Conservation (phyloP, 1,140 invertebrate genomes). For the Drosophila lowei region DNA sequence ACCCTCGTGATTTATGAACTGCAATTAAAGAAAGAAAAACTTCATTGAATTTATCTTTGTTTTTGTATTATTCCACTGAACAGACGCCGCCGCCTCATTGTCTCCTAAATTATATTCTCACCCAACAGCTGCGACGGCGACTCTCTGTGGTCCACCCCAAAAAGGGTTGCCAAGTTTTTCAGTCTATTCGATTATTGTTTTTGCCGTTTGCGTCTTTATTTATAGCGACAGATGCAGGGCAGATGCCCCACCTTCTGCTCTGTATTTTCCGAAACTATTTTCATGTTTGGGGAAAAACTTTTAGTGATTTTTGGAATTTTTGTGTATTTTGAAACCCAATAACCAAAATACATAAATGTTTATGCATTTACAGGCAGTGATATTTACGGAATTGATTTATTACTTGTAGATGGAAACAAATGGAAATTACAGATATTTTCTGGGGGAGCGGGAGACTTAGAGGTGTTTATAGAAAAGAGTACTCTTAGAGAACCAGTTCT, state of each 20-base stretch:
- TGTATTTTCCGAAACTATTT: conserved; percentile 48
- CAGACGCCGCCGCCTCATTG: conserved; percentile 41
- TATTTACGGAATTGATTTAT: conserved; percentile 23
- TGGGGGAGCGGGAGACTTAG: not conserved
- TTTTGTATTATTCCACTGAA: conserved; percentile 49
- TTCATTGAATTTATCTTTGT: conserved; percentile 25
- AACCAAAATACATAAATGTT: conserved; percentile 9
- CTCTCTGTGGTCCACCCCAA: conserved; percentile 18
- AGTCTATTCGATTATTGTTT: conserved; percentile 67
- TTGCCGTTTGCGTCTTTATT: conserved; percentile 54
- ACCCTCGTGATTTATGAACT: conserved; percentile 54
- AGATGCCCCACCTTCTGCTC: conserved; percentile 28
- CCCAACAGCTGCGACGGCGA: conserved; percentile 38
- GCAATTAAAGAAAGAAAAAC: conserved; percentile 58
- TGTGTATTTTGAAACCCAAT: conserved; percentile 18
- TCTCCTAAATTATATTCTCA: conserved; percentile 53
- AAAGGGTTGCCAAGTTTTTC: conserved; percentile 73
- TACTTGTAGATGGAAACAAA: conserved; percentile 9
- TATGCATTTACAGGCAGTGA: not conserved
- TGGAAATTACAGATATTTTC: conserved; percentile 10
- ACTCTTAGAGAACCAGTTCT: conserved; percentile 20
- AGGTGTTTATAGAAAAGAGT: not conserved
- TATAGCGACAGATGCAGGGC: conserved; percentile 77
- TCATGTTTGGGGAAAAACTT: conserved; percentile 52
- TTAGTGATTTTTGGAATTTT: conserved; percentile 33